Evolutionary conservation across 2,888 invertebrate genomes (phyloP).

Genomic region (Drosophila diplacantha): DNA sequence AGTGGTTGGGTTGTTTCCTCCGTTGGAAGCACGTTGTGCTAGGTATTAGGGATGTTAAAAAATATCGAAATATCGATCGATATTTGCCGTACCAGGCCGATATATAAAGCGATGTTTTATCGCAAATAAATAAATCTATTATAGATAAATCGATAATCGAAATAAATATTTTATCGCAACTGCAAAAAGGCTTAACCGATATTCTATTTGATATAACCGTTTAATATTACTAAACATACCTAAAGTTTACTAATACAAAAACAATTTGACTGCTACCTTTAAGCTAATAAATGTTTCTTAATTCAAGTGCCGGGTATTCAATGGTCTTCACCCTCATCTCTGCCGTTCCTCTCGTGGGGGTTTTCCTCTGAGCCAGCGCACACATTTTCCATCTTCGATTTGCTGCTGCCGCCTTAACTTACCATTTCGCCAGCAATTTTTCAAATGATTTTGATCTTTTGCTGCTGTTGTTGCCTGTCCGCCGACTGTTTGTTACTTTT

Average conservation of each 20-base stretch:
- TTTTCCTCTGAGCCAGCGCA: slow-evolving; percentile 2
- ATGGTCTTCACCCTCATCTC: background rate
- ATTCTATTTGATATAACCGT: background rate
- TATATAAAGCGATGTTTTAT: background rate
- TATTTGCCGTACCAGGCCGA: background rate
- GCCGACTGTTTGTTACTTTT: slow-evolving; percentile 38
- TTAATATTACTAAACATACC: too few species aligned
- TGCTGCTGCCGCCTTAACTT: slow-evolving; percentile 22
- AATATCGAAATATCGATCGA: background rate
- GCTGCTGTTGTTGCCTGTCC: slow-evolving; percentile 32
- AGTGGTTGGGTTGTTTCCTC: slow-evolving; percentile 26
- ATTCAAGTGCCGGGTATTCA: background rate
- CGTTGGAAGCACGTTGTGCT: background rate
- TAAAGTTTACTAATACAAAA: too few species aligned
- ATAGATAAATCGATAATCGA: too few species aligned
- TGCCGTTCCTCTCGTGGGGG: background rate
- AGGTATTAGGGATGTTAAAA: background rate
- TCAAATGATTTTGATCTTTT: slow-evolving; percentile 41
- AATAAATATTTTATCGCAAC: too few species aligned
- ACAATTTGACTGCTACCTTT: background rate
- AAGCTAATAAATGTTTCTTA: background rate
- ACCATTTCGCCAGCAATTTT: slow-evolving; percentile 40
- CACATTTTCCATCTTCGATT: slow-evolving; percentile 39
- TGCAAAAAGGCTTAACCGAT: too few species aligned
- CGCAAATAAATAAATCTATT: background rate